These are phyloP conservation scores for Apis laboriosa DNA, from an alignment of 1,140 invertebrate species.

Conservation along the genomic window DNA sequence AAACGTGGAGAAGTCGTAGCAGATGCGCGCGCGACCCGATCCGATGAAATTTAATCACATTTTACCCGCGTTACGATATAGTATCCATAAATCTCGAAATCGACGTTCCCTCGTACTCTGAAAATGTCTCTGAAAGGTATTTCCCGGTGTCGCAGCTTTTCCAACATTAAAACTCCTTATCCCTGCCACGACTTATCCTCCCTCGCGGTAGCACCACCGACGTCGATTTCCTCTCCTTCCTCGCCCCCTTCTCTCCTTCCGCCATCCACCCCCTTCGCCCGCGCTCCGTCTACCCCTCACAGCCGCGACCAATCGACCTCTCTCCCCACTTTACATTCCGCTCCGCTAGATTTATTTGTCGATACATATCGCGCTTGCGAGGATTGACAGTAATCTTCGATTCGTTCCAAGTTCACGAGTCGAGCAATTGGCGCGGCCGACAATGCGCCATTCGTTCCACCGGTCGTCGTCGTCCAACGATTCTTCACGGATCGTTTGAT, in stretches of 20 bases:
- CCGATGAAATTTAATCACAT: constrained; percentile 60
- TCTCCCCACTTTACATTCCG: constrained; percentile 61
- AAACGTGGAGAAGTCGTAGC: neutral
- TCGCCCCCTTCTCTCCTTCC: neutral
- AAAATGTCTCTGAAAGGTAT: constrained; percentile 52
- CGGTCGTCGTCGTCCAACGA: neutral
- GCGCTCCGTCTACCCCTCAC: neutral
- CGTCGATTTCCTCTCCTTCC: constrained; percentile 56
- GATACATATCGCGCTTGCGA: constrained; percentile 56
- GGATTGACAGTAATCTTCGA: constrained; percentile 58
- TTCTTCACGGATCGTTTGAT: neutral
- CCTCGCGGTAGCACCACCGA: constrained; percentile 42
- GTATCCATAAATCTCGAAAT: constrained; percentile 53
- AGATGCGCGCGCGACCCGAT: constrained; percentile 30
- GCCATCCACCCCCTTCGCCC: neutral
- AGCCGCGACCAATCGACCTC: constrained; percentile 53
- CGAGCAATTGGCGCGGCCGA: constrained; percentile 30
- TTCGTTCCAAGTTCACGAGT: constrained; percentile 32
- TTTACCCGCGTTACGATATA: constrained; percentile 44
- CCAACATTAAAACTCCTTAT: constrained; percentile 65
- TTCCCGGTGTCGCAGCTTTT: constrained; percentile 46
- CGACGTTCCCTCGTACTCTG: constrained; percentile 32
- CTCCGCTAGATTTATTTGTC: constrained; percentile 64
- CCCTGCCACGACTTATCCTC: constrained; percentile 54
- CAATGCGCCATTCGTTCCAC: neutral